Evolutionary conservation across 2,113 vertebrate species (phyloP).

Genomic region (Anarhynchus alexandrinus): DNA sequence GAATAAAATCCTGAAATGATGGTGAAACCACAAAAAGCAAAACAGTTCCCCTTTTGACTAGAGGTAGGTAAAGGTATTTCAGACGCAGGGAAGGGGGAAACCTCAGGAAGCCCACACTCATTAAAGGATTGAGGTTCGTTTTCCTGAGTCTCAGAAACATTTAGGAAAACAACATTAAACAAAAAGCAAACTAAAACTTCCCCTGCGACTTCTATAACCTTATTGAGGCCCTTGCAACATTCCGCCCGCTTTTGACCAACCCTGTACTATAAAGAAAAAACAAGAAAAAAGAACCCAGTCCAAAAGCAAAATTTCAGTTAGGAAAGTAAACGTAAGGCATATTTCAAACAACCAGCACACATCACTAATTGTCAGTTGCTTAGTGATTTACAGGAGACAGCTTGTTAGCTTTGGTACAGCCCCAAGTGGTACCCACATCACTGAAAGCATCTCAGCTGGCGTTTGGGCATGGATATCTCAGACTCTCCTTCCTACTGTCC

Average conservation of each 20-base stretch:
- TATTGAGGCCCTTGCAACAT: neutral
- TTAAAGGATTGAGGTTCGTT: constrained; percentile 51
- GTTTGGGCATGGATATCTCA: neutral
- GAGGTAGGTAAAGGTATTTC: constrained; percentile 35
- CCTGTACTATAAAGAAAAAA: neutral
- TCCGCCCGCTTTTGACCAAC: neutral
- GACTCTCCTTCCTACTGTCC: neutral
- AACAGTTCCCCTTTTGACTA: constrained; percentile 53
- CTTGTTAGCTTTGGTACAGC: neutral
- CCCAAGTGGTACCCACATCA: neutral
- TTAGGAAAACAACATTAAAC: constrained; percentile 54
- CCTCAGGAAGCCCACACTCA: constrained; percentile 49
- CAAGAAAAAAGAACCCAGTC: neutral
- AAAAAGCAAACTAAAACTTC: constrained; percentile 62
- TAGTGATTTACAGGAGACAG: neutral
- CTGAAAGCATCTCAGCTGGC: neutral
- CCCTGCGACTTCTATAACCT: constrained; percentile 17
- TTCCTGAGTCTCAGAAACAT: constrained; percentile 30
- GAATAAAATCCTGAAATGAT: constrained; percentile 45
- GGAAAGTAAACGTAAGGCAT: neutral
- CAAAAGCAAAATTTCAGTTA: neutral
- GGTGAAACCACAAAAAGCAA: constrained; percentile 49
- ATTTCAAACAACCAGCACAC: neutral
- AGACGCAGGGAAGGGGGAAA: constrained; percentile 37
- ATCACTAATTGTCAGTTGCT: neutral